Evolutionary conservation across 2,888 invertebrate genomes (phyloP), one percentile per base, ranked within the genome.

Genomic region (Meteorus colon): DNA sequence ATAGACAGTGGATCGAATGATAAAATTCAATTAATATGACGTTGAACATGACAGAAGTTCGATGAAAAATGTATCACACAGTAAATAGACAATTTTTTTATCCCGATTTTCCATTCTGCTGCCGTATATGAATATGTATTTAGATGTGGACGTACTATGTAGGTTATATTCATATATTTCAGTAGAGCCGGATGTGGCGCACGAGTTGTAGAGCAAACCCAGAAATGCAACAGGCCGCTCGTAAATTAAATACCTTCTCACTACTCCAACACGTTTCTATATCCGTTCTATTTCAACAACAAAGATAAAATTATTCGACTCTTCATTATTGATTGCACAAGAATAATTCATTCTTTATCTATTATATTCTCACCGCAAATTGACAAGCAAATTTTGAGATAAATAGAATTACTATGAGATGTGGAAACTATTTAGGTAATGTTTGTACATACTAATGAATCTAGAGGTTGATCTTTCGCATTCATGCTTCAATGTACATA

Each of bases 191-290:
- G 59, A 66, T 62, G 19, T 62, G 19, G 60, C 69, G 27, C 24
- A 31, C 74, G n/a, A 41, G 67, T 66, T 71, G 41, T n/a, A 16
- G 29, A 19, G 66, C 41, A 34, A 62, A 51, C 31, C 48, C 51
- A 34, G 29, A 16, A 51, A 59, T 60, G 75, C 75, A 75, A 75
- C 75, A 75, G 75, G 75, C 59, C 59, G 75, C 65, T 71, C 71
- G 66, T 75, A 71, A 71, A 71, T 41, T 60, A 19, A 55, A 69
- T n/a, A 16, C n/a, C 62, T 29, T 62, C 14, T 31, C n/a, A 29
- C 10, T 31, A 16, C 16, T 62, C 41, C 5, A 0, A 8, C 37
- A 29, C 14, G 29, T 48, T 31, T 29, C 6, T 29, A 51, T 24
- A 29, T 29, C 27, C 14, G 41, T 29, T 37, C 48, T 48, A 45